Base-by-base conservation (phyloP, 2,797 vertebrate genomes). In the Megaceryle alcyon region DNA sequence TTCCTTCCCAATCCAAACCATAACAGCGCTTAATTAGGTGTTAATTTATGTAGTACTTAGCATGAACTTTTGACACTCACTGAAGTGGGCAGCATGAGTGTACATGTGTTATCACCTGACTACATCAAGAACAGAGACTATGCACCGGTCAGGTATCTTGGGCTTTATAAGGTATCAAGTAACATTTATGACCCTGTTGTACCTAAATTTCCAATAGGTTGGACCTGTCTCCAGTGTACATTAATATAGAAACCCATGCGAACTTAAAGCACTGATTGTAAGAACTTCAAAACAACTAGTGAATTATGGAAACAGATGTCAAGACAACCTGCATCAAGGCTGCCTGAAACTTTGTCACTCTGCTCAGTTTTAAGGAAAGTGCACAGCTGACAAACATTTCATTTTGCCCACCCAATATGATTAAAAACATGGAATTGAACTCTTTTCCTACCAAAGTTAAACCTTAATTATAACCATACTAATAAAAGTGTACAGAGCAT, bases 21-120 rank as follows among this genome's bases (percentile, higher is more conserved):
- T 98, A 98, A 97, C 96, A 98, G 95, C 37, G 14, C 97, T 98
- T 98, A 98, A 98, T 98, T 98, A 98, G 97, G 98, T 98, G 98
- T 98, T 98, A 98, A 98, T 98, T 98, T 98, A 98, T 98, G 97
- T 98, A 97, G 97, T 97, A 98, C 98, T 98, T 98, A 98, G 88
- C 95, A 98, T 98, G 97, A 98, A 98, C 97, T 96, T 97, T 96
- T 98, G 97, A 97, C 97, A 97, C 97, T 97, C 96, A 76, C 91
- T 97, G 93, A 97, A 97, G 91, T 90, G 96, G 92, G 96, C 96
- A 97, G 81, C 92, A 93, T 91, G 96, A 97, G 97, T 94, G 88
- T 96, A 96, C 94, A 95, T 82, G 89, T 97, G 97, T 98, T 98
- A 98, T 98, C 97, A 98, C 96, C 97, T 97, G 96, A 96, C 96